Evolutionary conservation across 2,113 vertebrate genomes (phyloP), one percentile per base, ranked within the genome.

Genomic region (Odontesthes bonariensis): DNA sequence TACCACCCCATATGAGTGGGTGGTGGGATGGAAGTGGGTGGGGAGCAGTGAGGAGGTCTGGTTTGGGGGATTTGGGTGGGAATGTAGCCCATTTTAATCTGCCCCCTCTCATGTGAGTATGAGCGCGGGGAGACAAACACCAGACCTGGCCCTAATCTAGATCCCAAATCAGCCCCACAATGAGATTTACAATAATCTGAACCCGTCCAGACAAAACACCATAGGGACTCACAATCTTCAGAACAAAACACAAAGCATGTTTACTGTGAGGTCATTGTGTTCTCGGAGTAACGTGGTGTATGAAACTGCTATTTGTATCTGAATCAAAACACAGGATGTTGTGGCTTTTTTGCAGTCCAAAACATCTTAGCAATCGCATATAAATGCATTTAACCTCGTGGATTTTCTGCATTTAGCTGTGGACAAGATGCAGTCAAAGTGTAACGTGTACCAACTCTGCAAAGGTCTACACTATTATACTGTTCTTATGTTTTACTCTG

Each of bases 161-260:
- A 83, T 62, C 59, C 76, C 57, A 86, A 86, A 90, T 92, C 86
- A 88, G 78, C 20, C 54, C 55, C 46, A 83, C 67, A 84, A 73
- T 79, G 76, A 85, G 88, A 83, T 88, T 88, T 82, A 55, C 64
- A 69, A 68, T 83, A 92, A 92, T 92, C 87, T 80, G 54, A 74
- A 42, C 42, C 60, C 69, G 79, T 66, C 79, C 83, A 88, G 82
- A 86, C 85, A 81, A 88, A 93, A 88, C 89, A 86, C 23, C 67
- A 68, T 22, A 12, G 60, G 62, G 71, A 60, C 59, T 75, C 38
- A 0, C 51, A 23, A 54, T 44, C 56, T 31, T 64, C 16, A 35
- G 52, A 77, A 62, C 55, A 54, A 77, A 77, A 78, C 72, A 83
- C 85, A 85, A 73, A 73, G 38, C 54, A 74, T 75, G 73, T 87